phyloP scores from a whole-genome alignment of 2,888 invertebrate genomes.

The Peribatodes rhomboidaria region DNA sequence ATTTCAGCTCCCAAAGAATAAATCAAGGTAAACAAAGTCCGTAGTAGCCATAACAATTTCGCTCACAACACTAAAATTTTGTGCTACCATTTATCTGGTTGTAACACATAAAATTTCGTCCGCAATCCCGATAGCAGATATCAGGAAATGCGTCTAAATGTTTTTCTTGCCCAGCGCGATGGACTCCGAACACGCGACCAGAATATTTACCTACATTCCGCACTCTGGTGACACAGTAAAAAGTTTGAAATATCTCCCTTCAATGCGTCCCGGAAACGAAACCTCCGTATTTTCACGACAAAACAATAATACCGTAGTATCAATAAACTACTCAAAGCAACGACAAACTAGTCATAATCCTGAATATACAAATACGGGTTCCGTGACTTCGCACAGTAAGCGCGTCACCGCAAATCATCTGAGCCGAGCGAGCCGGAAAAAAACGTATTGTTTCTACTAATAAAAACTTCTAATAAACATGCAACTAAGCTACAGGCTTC shows the following conservation, averaged over 20 bases:
- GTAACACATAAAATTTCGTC: slow-evolving; percentile 13
- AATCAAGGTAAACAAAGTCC: slow-evolving; percentile 14
- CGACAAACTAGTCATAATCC: slow-evolving; percentile 49
- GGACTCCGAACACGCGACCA: slow-evolving; percentile 24
- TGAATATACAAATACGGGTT: slow-evolving; percentile 63
- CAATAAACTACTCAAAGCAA: slow-evolving; percentile 50
- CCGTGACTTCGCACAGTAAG: slow-evolving; percentile 74
- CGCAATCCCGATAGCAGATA: slow-evolving; percentile 17
- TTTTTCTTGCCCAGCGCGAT: slow-evolving; percentile 21
- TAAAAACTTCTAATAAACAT: slow-evolving; percentile 87
- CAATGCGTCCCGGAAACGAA: slow-evolving; percentile 35
- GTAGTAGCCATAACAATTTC: slow-evolving; percentile 11
- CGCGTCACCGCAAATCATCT: slow-evolving; percentile 75
- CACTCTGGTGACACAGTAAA: slow-evolving; percentile 47
- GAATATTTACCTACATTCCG: slow-evolving; percentile 37
- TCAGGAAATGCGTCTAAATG: slow-evolving; percentile 21
- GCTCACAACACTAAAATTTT: slow-evolving; percentile 17
- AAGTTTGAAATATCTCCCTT: slow-evolving; percentile 39
- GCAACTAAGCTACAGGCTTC: slow-evolving; percentile 86
- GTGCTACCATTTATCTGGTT: slow-evolving; percentile 15
- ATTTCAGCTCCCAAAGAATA: neutral
- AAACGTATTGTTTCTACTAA: slow-evolving; percentile 82
- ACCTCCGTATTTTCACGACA: slow-evolving; percentile 41
- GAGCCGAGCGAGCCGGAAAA: slow-evolving; percentile 61
- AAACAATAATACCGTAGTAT: slow-evolving; percentile 47